A percentile compares a stretch with the other conserved stretches of the same genome.
phyloP scores from a whole-genome alignment of 2,113 vertebrate genomes.

The Odocoileus hemionus region DNA sequence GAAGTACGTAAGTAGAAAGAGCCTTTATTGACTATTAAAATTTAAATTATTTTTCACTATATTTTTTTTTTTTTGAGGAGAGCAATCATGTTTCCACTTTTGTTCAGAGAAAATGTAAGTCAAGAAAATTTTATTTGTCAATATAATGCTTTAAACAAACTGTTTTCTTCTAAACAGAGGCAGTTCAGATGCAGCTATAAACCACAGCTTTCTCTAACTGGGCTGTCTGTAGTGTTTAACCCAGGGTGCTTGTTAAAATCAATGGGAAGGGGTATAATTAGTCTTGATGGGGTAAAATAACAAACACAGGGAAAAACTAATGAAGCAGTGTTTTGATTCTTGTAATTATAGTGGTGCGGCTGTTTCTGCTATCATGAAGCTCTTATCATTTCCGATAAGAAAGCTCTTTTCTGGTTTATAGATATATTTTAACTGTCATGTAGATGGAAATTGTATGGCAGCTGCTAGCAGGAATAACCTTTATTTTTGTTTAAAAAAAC shows the following conservation, averaged over 20 bases:
- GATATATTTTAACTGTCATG: neutral
- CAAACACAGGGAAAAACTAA: conserved; percentile 18
- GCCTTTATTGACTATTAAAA: neutral
- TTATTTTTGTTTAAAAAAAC: conserved; percentile 14
- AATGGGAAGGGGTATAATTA: conserved; percentile 24
- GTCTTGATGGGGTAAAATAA: conserved; percentile 28
- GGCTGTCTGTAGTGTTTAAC: neutral
- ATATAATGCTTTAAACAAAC: neutral
- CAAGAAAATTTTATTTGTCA: neutral
- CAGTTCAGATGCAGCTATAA: neutral
- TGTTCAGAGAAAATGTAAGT: neutral
- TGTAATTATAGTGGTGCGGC: conserved; percentile 18
- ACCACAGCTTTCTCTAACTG: neutral
- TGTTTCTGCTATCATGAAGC: neutral
- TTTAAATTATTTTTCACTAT: neutral
- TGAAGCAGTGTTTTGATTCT: conserved; percentile 49
- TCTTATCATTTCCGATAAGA: neutral
- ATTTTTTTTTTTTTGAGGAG: no score
- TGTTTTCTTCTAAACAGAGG: neutral
- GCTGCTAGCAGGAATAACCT: neutral
- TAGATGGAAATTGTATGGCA: neutral
- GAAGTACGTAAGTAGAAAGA: neutral
- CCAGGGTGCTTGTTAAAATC: conserved; percentile 24
- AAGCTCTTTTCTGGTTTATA: neutral
- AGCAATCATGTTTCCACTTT: neutral